Conservation (phyloP, 2,888 invertebrate genomes). For the Epistrophe grossulariae region DNA sequence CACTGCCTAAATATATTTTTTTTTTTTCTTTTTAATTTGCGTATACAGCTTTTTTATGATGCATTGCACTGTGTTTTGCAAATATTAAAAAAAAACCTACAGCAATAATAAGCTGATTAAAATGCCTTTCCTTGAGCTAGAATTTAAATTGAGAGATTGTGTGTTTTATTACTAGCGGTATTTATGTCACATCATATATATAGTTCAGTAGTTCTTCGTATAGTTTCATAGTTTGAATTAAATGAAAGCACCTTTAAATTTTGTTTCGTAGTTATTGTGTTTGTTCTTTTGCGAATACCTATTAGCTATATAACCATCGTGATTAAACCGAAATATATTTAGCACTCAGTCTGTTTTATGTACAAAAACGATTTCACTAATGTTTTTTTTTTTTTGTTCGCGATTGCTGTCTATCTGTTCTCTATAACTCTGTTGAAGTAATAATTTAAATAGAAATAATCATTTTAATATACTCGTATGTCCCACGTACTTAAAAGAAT, state of each 20-base stretch:
- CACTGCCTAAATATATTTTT: not conserved
- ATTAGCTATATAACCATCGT: too few relatives aligned
- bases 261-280: not conserved
- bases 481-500: too few relatives aligned
- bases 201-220: not conserved
- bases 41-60: constrained; percentile 25
- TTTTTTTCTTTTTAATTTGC: constrained; percentile 17
- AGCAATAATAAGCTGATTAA: constrained; percentile 39
- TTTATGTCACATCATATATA: constrained; percentile 10
- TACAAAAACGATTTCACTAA: too few relatives aligned
- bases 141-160: constrained; percentile 29
- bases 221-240: not conserved
- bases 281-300: too few relatives aligned
- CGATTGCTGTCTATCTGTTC: too few relatives aligned
- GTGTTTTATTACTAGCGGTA: constrained; percentile 6
- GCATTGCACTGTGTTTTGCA: constrained; percentile 27
- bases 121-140: constrained; percentile 31
- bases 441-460: too few relatives aligned
- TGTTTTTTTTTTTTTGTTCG: too few relatives aligned
- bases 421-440: too few relatives aligned
- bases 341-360: too few relatives aligned
- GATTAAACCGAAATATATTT: too few relatives aligned
- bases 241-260: not conserved
- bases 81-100: not conserved
- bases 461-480: too few relatives aligned